Base-by-base conservation (phyloP, 2,797 vertebrate species). In the Manis javanica region DNA sequence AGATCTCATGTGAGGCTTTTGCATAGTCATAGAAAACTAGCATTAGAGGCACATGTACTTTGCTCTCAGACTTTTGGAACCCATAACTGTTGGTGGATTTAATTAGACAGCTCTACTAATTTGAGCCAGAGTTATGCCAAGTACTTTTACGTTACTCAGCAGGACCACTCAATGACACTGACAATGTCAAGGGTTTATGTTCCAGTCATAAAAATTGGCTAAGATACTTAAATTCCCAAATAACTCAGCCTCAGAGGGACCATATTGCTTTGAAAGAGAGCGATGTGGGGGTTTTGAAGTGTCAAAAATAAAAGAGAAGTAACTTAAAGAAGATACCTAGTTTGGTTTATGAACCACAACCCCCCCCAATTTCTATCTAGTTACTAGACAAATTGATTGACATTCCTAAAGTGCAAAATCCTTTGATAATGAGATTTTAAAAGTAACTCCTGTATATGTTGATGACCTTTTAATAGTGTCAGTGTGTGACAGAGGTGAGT, bases 41-140 rank as follows among this genome's bases (percentile, higher is more conserved):
- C 18, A 34, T 11, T 64, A 88, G 64, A 72, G n/a, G 16, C 11
- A 68, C 89, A 91, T 74, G 19, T 26, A 34, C 24, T 84, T 86
- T 15, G n/a, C 39, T 90, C 29, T 74, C n/a, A 55, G 37, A 86
- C 94, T 83, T 92, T 75, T 88, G 75, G 68, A 87, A 74, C 79
- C n/a, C 49, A 63, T 55, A 95, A 66, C 68, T 72, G 37, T 39
- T 68, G 51, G 37, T 81, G 15, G 13, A 61, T 87, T 89, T 91
- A 96, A 97, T 92, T 88, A 95, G 79, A 64, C 26, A 66, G 53
- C 13, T 93, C 51, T 37, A 31, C 87, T 97, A 91, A 93, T 91
- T 69, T 93, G 66, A 93, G 53, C 68, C 51, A 93, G 59, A 96
- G 19, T 92, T 83, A 93, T 94, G 87, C 88, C 59, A 90, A 91